Conservation (phyloP, 2,797 vertebrate species). For the Peromyscus aztecus region DNA sequence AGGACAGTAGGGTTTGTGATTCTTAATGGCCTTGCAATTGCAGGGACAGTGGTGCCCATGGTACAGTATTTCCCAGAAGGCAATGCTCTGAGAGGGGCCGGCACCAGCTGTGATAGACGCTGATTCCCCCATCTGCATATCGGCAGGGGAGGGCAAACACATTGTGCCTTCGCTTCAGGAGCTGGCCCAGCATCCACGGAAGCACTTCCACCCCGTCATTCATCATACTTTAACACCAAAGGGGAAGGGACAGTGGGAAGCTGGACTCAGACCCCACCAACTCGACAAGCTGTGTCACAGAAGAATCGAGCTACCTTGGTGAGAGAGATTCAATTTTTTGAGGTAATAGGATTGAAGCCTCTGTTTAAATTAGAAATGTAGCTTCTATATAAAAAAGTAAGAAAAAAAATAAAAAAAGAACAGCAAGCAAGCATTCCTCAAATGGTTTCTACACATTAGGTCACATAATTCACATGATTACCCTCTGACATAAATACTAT, state of each 20-base stretch:
- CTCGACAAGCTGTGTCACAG: background rate
- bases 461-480: background rate
- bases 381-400: background rate
- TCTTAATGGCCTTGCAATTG: constrained; percentile 72
- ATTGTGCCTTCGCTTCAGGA: constrained; percentile 38
- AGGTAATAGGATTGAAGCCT: background rate
- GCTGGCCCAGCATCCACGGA: constrained; percentile 21
- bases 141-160: constrained; percentile 61
- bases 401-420: background rate
- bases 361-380: constrained; percentile 1
- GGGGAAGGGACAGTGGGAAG: background rate
- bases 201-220: background rate
- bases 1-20: constrained; percentile 85
- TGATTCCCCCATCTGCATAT: constrained; percentile 80
- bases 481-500: background rate
- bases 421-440: background rate
- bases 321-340: background rate
- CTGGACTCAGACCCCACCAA: background rate
- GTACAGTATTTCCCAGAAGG: constrained; percentile 86
- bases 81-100: constrained; percentile 77
- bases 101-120: constrained; percentile 80
- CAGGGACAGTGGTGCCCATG: constrained; percentile 86
- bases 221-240: background rate
- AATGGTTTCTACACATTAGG: background rate
- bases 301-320: background rate